Evolutionary conservation across 2,113 vertebrate species (phyloP), one percentile per base, ranked within the genome.

Genomic region (Neofelis nebulosa): DNA sequence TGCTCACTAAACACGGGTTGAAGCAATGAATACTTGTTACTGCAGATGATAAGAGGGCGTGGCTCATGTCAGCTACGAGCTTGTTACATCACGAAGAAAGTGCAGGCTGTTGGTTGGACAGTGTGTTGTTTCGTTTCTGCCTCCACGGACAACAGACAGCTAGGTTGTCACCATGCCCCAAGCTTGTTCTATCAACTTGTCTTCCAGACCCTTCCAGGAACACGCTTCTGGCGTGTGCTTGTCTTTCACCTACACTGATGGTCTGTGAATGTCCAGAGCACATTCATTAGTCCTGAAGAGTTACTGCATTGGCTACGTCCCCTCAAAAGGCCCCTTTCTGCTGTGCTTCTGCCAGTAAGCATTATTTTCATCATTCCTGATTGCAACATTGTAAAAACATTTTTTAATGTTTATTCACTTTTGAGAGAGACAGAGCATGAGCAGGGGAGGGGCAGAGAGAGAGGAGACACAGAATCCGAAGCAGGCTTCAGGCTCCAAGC

Each of bases 151-250:
- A 23, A 25, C 57, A 8, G 55, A 69, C 13, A 66, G 14, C 13
- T 13, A 8, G 61, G 38, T 7, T 57, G 19, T 45, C 15, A 1
- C 13, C 33, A 25, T 1, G 12, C 27, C 33, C 31, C 13, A 16
- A n/a, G 57, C 3, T n/a, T 65, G 21, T 63, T 25, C 78, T 21
- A 2, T 27, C 5, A n/a, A 52, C 31, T 9, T 18, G 45, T 65
- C 31, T 84, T 6, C 36, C 15, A 0, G 52, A 27, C 50, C 25
- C 3, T 4, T 85, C n/a, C 14, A 1, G 33, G 33, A 57, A 21
- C 79, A 8, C 10, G n/a, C 3, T 1, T 48, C 69, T 11, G 7
- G 16, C 3, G 0, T 7, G 45, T 12, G 14, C 7, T 31, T 5
- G 2, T 76, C 36, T 27, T 12, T 11, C 5, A 76, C 16, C 71